phyloP scores from a whole-genome alignment of 2,888 invertebrate genomes.

The Cerastis leucographa region DNA sequence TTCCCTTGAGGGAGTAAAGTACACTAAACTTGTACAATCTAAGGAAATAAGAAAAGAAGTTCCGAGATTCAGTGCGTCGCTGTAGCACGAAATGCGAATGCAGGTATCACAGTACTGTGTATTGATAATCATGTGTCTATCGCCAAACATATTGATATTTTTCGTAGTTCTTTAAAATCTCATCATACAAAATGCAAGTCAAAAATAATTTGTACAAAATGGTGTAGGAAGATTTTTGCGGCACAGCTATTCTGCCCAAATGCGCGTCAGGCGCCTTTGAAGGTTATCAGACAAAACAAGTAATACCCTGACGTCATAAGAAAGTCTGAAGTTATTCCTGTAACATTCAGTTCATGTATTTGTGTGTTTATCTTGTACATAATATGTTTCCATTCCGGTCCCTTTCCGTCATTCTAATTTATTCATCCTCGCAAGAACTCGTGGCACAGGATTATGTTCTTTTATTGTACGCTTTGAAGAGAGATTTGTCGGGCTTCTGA shows the following conservation, averaged over 20 bases:
- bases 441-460: conserved; percentile 4
- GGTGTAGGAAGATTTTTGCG: not conserved
- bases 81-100: not conserved
- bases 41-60: not conserved
- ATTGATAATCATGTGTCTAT: not conserved
- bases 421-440: conserved; percentile 30
- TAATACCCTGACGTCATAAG: conserved; percentile 10
- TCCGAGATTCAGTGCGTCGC: not conserved
- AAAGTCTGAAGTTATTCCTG: conserved; percentile 15
- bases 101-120: not conserved
- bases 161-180: conserved; percentile 1
- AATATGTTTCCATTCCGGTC: conserved; percentile 1
- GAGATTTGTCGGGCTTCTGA: conserved; percentile 12
- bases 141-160: not conserved
- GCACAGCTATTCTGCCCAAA: not conserved
- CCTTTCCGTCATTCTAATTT: conserved; percentile 25
- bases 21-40: not conserved
- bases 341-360: conserved; percentile 2
- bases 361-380: not conserved
- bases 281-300: not conserved
- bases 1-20: not conserved
- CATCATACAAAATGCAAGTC: not conserved
- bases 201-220: not conserved
- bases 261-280: not conserved
- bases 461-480: conserved; percentile 11